These are phyloP conservation scores for Tragelaphus scriptus DNA, from an alignment of 2,113 vertebrate genomes.

Conservation along the genomic window DNA sequence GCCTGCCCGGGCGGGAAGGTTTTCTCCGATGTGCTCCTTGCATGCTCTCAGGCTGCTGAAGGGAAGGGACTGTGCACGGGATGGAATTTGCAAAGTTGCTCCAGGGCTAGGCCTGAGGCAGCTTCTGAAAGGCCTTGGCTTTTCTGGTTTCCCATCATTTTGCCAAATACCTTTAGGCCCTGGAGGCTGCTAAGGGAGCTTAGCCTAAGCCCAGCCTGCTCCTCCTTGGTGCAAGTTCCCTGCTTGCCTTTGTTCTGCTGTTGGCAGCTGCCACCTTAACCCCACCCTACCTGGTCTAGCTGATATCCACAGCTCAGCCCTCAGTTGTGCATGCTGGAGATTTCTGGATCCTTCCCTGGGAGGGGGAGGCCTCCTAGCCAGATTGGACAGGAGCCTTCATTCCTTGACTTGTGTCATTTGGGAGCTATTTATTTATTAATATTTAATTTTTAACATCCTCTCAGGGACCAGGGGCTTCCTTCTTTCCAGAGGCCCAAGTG, in stretches of 20 bases:
- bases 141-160: background rate
- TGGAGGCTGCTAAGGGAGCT: background rate
- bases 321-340: conserved; percentile 26
- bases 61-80: background rate
- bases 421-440: conserved; percentile 77
- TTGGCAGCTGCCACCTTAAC: background rate
- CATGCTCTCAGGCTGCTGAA: background rate
- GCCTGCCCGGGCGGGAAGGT: background rate
- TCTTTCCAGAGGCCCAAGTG: conserved; percentile 69
- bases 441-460: conserved; percentile 76
- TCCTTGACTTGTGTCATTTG: conserved; percentile 61
- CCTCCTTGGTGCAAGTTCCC: background rate
- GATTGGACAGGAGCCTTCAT: conserved; percentile 63
- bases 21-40: background rate
- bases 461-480: conserved; percentile 74
- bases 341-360: conserved; percentile 68
- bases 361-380: conserved; percentile 41
- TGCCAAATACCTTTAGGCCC: conserved; percentile 38
- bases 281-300: background rate
- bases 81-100: background rate
- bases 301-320: background rate
- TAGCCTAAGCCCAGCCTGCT: background rate
- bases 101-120: background rate
- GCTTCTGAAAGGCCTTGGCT: background rate
- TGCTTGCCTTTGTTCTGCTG: background rate